A percentile compares a stretch with the other conserved stretches of the same genome.
These are phyloP conservation scores for Drosophila acutilabella DNA, from an alignment of 2,888 invertebrate genomes.

Conservation along the genomic window DNA sequence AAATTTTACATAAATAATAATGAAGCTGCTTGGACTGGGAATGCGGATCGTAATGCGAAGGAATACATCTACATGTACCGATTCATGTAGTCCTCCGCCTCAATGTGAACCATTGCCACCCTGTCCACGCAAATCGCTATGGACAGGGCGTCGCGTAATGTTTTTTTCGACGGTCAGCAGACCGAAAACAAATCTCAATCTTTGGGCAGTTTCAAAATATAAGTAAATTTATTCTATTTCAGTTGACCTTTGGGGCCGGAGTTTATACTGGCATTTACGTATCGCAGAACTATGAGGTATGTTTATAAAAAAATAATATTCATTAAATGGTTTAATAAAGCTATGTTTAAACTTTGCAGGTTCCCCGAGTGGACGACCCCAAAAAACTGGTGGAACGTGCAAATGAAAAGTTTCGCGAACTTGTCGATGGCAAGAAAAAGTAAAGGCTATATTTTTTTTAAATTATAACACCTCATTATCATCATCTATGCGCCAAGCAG, in stretches of 20 bases:
- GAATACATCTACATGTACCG: neutral
- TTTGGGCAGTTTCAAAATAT: no score
- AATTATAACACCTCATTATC: slow-evolving; percentile 6
- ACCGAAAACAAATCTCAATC: no score
- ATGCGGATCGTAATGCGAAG: slow-evolving; percentile 23
- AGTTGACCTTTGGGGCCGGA: slow-evolving; percentile 89
- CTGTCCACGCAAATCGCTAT: slow-evolving; percentile 44
- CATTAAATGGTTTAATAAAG: neutral
- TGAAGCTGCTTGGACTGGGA: slow-evolving; percentile 59
- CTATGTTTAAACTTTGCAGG: slow-evolving; percentile 85
- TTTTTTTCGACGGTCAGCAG: slow-evolving; percentile 51
- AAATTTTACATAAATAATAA: slow-evolving; percentile 6
- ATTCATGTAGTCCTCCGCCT: slow-evolving; percentile 5
- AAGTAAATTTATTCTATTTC: slow-evolving; percentile 56
- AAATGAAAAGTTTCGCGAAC: slow-evolving; percentile 80
- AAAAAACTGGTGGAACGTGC: slow-evolving; percentile 88
- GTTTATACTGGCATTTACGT: slow-evolving; percentile 90
- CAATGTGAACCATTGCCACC: slow-evolving; percentile 32
- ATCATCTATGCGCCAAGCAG: slow-evolving; percentile 19
- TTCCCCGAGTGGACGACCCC: slow-evolving; percentile 95
- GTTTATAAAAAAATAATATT: neutral
- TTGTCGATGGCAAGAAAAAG: slow-evolving; percentile 88
- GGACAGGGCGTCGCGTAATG: slow-evolving; percentile 30
- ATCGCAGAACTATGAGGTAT: slow-evolving; percentile 91
- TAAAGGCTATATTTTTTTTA: slow-evolving; percentile 61